Conservation (phyloP, 2,113 vertebrate species). For the Triplophysa rosa region DNA sequence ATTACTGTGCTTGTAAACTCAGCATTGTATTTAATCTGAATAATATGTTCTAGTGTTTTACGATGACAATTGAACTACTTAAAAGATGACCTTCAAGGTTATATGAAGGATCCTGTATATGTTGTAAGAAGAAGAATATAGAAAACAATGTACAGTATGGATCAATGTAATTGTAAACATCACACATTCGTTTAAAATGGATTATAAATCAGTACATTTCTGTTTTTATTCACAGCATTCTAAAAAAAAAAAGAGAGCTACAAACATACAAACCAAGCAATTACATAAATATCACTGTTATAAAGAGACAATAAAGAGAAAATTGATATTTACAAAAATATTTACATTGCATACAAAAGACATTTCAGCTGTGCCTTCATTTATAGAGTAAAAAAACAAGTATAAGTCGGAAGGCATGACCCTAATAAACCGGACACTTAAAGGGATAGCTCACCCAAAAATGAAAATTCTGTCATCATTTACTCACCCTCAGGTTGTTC, state of each 20-base stretch:
- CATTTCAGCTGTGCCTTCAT: neutral
- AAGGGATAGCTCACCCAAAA: no score
- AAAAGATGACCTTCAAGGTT: neutral
- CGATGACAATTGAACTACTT: neutral
- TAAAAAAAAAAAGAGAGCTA: no score
- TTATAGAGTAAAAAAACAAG: neutral
- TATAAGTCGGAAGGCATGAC: neutral
- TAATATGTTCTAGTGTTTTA: neutral
- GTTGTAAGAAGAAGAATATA: neutral
- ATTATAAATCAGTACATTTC: no score
- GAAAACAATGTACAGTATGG: no score
- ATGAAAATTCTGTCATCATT: no score
- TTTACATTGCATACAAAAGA: conserved; percentile 4
- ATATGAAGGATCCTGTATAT: neutral
- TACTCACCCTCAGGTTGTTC: no score
- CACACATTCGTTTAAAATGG: no score
- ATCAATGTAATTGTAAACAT: no score
- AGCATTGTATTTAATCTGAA: neutral
- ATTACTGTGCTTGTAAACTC: neutral
- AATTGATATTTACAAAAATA: conserved; percentile 15
- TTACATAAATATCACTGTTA: neutral
- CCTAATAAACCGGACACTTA: neutral
- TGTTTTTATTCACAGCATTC: no score
- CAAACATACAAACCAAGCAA: neutral
- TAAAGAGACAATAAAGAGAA: neutral